phyloP scores from a whole-genome alignment of 1,140 invertebrate genomes.

The Drosophila fuyamai region DNA sequence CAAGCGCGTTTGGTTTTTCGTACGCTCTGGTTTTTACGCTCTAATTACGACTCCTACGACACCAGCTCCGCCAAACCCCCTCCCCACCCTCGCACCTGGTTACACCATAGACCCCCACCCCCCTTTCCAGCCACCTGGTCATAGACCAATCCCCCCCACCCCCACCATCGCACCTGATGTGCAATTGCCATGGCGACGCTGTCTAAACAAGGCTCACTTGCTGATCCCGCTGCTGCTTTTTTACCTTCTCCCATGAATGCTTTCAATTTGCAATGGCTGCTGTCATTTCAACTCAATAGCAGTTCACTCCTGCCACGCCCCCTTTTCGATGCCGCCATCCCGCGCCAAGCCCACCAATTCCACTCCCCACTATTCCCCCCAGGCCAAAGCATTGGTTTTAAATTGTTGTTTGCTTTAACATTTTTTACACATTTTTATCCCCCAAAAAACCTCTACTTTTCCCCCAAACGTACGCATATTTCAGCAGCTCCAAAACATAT shows the following conservation, averaged over 20 bases:
- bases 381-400: not conserved
- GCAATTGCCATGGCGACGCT: conserved; percentile 78
- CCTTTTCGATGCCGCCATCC: not conserved
- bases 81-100: too few relatives aligned
- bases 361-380: not conserved
- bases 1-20: conserved; percentile 80
- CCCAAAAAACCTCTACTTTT: not conserved
- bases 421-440: not conserved
- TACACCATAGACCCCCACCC: not conserved
- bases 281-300: conserved; percentile 83
- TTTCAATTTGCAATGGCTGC: conserved; percentile 80
- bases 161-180: conserved; percentile 43
- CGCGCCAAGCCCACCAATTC: conserved; percentile 14
- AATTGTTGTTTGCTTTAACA: conserved; percentile 32
- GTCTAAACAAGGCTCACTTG: conserved; percentile 81
- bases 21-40: conserved; percentile 83
- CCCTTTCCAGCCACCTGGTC: not conserved
- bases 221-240: conserved; percentile 11
- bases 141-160: not conserved
- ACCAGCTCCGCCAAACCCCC: conserved; percentile 9
- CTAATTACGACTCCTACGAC: conserved; percentile 79
- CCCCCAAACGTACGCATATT: not conserved
- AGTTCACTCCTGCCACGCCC: conserved; percentile 17
- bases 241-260: conserved; percentile 31
- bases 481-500: conserved; percentile 4